Percentiles rank a stretch among this genome's conserved stretches.
Conservation (phyloP, 2,888 invertebrate species). For the Yponomeuta evonymella region DNA sequence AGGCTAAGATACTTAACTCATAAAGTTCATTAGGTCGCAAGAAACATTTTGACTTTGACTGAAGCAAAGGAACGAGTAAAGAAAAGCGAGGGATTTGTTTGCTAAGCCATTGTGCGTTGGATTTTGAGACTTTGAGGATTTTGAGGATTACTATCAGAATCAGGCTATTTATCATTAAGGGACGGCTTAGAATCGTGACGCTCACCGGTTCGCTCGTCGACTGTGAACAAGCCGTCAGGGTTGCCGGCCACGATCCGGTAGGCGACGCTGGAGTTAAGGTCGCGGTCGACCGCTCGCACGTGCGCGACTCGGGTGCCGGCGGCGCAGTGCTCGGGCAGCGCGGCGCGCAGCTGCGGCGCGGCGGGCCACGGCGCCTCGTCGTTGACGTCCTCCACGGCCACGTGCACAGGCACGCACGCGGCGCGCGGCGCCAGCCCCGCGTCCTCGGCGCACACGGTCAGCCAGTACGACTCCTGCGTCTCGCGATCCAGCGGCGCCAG, state of each 20-base stretch:
- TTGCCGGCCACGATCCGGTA: conserved; percentile 94
- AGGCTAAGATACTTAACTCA: no score
- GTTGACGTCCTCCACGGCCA: conserved; percentile 92
- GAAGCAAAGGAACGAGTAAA: no score
- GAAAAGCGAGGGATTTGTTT: no score
- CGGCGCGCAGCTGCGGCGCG: conserved; percentile 89
- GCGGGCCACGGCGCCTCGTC: conserved; percentile 95
- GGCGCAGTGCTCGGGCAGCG: conserved; percentile 85
- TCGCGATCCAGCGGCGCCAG: conserved; percentile 92
- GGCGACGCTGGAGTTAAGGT: conserved; percentile 81
- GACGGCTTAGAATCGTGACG: conserved; percentile 5
- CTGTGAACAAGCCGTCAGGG: conserved; percentile 92
- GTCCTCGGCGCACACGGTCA: conserved; percentile 95
- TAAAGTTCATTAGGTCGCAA: no score
- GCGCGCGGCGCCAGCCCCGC: conserved; percentile 91
- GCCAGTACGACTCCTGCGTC: conserved; percentile 91
- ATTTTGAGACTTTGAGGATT: no score
- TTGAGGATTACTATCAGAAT: no score
- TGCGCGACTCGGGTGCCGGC: conserved; percentile 83
- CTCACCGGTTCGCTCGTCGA: conserved; percentile 89
- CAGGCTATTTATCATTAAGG: no score
- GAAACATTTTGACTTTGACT: no score
- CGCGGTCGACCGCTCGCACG: conserved; percentile 87
- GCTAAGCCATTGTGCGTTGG: no score
- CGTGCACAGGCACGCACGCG: conserved; percentile 79